Evolutionary conservation across 2,797 vertebrate genomes (phyloP).

Genomic region (Manis crassicaudata): DNA sequence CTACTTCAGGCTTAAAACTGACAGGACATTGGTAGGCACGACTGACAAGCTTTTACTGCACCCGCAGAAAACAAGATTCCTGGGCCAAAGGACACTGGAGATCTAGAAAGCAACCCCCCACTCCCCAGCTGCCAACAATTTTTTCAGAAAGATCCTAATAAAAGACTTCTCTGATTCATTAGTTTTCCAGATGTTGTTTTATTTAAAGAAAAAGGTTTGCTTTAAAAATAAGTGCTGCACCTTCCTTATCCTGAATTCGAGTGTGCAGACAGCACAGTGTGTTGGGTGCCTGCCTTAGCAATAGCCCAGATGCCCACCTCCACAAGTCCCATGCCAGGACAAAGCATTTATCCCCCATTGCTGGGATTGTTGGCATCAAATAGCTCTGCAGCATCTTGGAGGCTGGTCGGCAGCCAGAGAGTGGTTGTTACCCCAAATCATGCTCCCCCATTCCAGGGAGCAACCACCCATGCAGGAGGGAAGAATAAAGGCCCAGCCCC

Average conservation of each 20-base stretch:
- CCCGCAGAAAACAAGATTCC: background rate
- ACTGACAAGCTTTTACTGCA: background rate
- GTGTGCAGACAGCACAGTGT: rapidly evolving
- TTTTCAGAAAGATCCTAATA: background rate
- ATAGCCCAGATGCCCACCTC: background rate
- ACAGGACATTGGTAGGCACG: background rate
- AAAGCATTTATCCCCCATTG: background rate
- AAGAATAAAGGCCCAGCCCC: background rate
- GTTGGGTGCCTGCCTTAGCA: background rate
- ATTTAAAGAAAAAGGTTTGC: background rate
- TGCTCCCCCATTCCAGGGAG: background rate
- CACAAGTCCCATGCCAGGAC: background rate
- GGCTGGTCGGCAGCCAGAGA: background rate
- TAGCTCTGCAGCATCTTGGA: background rate
- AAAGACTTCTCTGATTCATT: background rate
- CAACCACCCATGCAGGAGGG: too few species aligned
- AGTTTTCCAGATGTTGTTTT: background rate
- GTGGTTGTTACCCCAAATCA: background rate
- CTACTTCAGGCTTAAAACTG: background rate
- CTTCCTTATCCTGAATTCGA: background rate
- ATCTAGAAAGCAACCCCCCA: background rate
- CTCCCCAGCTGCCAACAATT: too few species aligned
- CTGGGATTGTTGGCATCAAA: background rate
- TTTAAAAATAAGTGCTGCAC: background rate
- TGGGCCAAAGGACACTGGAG: background rate